Evolutionary conservation across 1,140 invertebrate species (phyloP), one percentile per base, ranked within the genome.

Genomic region (Pseudomyrmex flavicornis): DNA sequence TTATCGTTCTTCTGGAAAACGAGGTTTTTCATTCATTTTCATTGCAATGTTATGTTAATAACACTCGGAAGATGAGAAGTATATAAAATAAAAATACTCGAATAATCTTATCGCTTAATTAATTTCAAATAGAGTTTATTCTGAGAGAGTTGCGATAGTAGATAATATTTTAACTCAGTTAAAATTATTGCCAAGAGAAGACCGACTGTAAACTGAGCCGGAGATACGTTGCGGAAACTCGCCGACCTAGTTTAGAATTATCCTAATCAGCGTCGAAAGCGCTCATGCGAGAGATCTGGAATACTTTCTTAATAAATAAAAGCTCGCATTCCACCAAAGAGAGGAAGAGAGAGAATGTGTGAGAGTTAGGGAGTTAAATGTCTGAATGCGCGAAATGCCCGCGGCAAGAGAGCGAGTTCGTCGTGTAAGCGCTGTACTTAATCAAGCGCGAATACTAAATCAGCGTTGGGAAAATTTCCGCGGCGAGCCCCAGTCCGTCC

Each of bases 381-480:
- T 15, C 50, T 44, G 50, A 77, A 22, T 69, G 63, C 50, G 17
- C 63, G 63, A 69, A 77, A 69, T 17, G 75, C 66, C 72, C 54
- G 58, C 66, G 65, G 66, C 54, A 52, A 56, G 26, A 54, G 58
- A 20, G 10, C 66, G 15, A 12, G 62, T 50, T 68, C 50, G 61
- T 66, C 74, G 46, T 66, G 48, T 26, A 63, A 77, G 74, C 61
- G 74, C 52, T 17, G 75, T 26, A 50, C 54, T 80, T 72, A 72
- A 80, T 80, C 66, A 70, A 72, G 44, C 76, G 76, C 65, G 65
- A 79, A 58, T 70, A 79, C 52, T 48, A 70, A 79, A 79, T 79
- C 76, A 58, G 66, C 65, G 20, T 59, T 59, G 66, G 76, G 66
- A 70, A 59, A 72, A 72, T 80, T 70, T 80, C 65, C 54, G n/a